Evolutionary conservation across 2,113 vertebrate genomes (phyloP).

Genomic region (Lamprotornis superbus): DNA sequence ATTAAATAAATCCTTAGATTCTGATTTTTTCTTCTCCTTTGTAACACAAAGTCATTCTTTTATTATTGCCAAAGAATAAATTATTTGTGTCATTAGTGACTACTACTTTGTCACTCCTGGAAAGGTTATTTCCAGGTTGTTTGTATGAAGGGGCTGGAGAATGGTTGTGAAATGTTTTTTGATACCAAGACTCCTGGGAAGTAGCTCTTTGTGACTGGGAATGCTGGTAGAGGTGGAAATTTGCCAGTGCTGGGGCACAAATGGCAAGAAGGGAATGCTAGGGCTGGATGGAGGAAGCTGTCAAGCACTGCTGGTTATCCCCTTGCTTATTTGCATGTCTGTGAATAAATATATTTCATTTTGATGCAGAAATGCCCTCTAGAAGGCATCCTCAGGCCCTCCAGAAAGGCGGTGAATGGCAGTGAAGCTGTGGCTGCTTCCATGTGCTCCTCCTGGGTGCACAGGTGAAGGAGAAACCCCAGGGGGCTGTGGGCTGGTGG

Average conservation of each 20-base stretch:
- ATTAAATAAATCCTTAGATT: slow-evolving; percentile 56
- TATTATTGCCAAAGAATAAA: slow-evolving; percentile 29
- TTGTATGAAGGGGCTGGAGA: background rate
- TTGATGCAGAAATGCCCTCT: background rate
- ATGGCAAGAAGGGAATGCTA: background rate
- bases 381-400: background rate
- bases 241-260: background rate
- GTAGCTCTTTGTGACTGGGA: background rate
- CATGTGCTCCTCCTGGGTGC: background rate
- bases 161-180: background rate
- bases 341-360: background rate
- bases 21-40: slow-evolving; percentile 5
- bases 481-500: background rate
- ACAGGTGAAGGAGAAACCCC: background rate
- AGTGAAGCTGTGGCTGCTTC: background rate
- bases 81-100: background rate
- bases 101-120: background rate
- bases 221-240: background rate
- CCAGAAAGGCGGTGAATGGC: background rate
- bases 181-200: background rate
- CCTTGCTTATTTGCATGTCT: background rate
- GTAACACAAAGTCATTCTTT: slow-evolving; percentile 15
- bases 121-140: background rate
- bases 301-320: background rate
- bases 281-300: background rate